These are phyloP conservation scores for Drosophila biarmipes DNA, from an alignment of 1,140 invertebrate genomes.

Conservation along the genomic window DNA sequence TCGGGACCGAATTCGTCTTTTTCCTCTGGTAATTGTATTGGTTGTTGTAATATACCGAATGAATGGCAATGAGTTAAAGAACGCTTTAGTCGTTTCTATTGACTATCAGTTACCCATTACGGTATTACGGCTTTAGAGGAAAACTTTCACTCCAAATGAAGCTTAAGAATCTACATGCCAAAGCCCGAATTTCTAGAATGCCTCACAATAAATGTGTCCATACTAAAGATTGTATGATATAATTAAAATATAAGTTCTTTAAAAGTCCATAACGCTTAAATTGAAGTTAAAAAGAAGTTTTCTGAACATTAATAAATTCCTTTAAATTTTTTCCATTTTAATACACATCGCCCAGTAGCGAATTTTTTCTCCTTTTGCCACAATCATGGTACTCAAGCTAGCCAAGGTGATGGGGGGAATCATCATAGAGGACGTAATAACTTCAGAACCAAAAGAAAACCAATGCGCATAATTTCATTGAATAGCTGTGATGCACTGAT, in stretches of 20 bases:
- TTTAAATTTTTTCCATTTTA: neutral
- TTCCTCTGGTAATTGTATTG: slow-evolving; percentile 46
- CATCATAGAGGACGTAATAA: slow-evolving; percentile 47
- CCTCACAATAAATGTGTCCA: too few species aligned
- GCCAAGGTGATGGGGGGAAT: slow-evolving; percentile 15
- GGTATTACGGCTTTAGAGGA: too few species aligned
- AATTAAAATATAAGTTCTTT: too few species aligned
- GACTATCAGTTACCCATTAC: too few species aligned
- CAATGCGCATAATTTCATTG: slow-evolving; percentile 70
- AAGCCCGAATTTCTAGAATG: too few species aligned
- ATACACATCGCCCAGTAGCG: slow-evolving; percentile 32
- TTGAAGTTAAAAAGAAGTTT: slow-evolving; percentile 40
- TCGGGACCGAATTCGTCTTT: slow-evolving; percentile 28
- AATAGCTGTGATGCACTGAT: slow-evolving; percentile 8
- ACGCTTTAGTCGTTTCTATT: too few species aligned
- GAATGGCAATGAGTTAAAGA: too few species aligned
- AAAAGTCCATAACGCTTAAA: slow-evolving; percentile 32
- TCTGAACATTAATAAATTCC: too few species aligned
- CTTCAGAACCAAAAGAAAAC: slow-evolving; percentile 63
- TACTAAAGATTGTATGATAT: too few species aligned
- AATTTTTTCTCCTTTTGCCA: slow-evolving; percentile 47
- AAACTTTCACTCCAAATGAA: too few species aligned
- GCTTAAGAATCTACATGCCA: too few species aligned
- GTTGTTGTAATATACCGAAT: too few species aligned
- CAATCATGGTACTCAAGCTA: slow-evolving; percentile 46